A percentile compares a stretch with the other conserved stretches of the same genome.
Conservation (phyloP, 2,113 vertebrate species). For the Furnarius figulus region DNA sequence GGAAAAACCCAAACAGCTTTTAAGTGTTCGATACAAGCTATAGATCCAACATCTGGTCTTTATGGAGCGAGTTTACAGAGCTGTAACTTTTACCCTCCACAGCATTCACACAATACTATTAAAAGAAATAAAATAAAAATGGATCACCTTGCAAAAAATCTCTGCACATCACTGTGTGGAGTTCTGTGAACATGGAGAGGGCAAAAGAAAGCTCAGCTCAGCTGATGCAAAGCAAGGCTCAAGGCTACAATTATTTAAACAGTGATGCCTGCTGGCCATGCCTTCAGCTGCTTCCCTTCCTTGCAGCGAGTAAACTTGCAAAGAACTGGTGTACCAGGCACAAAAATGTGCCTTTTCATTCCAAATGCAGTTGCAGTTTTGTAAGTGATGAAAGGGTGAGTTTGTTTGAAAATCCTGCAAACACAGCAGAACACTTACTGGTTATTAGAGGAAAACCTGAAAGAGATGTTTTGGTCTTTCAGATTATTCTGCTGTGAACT, state of each 20-base stretch:
- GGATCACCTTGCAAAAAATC: neutral
- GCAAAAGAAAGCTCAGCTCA: neutral
- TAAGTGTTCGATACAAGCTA: neutral
- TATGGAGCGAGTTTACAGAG: neutral
- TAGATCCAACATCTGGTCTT: neutral
- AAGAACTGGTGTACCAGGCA: neutral
- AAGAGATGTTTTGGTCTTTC: neutral
- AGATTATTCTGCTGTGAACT: neutral
- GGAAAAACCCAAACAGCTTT: neutral
- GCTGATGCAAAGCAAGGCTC: neutral
- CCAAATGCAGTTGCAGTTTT: neutral
- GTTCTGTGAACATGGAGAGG: neutral
- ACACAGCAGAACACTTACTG: neutral
- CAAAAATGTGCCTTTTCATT: neutral
- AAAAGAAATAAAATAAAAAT: neutral
- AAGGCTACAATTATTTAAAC: constrained; percentile 1
- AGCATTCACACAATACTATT: neutral
- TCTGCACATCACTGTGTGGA: neutral
- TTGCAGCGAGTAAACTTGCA: neutral
- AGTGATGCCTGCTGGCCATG: neutral
- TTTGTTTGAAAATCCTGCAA: neutral
- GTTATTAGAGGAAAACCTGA: neutral
- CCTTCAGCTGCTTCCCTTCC: neutral
- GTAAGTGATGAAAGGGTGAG: neutral
- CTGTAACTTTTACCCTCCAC: neutral